Base-by-base conservation (phyloP, 2,797 vertebrate genomes). In the Cuniculus paca region DNA sequence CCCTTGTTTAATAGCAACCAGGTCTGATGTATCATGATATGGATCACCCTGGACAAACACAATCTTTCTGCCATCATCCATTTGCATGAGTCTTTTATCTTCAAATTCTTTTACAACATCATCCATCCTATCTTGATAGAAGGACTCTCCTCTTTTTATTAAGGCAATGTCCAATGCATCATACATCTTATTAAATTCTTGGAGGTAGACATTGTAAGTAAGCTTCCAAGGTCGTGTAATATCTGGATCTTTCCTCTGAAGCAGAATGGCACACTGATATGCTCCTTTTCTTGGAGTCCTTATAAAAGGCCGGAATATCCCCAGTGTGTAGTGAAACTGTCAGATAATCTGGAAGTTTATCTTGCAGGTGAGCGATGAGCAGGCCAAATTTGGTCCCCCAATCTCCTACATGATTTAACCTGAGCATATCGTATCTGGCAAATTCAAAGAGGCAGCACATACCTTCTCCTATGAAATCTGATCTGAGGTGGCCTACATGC, bases 371-470 rank as follows among this genome's bases (percentile, higher is more conserved):
- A 95, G 99, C 99, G 54, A 99, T 99, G 84, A 99, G 99, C 99
- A 99, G 99, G 95, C 99, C 99, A 78, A 99, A 99, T 98, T 99
- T 99, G 4, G 99, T 99, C 1, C 99, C 99, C 99, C 99, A 99
- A 88, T 99, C 99, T 52, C 99, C 99, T 50, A 99, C 98, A 8
- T 99, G 99, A 98, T 99, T 99, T 98, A 99, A 91, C 98, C 99
- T 99, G 98, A 75, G 26, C 72, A 75, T 26, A 45, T 99, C 98
- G 8, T 99, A 99, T 11, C 99, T 99, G 72, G 99, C 98, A 65
- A 99, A 99, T 98, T 99, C 99, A 5, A 99, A 99, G 39, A 99
- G 99, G 3, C 99, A 99, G 96, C 98, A 98, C 98, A 99, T 98
- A 95, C 99, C 99, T 45, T 99, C 99, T 0, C 99, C 99, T 36